These are phyloP conservation scores for Plodia interpunctella DNA, from an alignment of 1,140 invertebrate genomes.

Conservation along the genomic window DNA sequence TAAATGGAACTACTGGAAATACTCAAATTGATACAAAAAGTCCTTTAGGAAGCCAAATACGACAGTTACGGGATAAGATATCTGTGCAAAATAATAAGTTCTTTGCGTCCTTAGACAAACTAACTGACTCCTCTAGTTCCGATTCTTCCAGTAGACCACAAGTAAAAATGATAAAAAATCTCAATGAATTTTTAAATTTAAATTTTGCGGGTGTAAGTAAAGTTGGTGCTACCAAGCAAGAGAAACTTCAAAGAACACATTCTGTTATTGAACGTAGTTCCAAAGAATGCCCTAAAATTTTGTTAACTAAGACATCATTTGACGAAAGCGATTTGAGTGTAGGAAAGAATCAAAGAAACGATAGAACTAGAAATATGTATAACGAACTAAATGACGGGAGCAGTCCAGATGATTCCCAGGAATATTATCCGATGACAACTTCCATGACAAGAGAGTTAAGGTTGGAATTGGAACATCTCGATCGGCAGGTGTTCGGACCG, in stretches of 20 bases:
- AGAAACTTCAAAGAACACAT: slow-evolving; percentile 53
- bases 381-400: slow-evolving; percentile 77
- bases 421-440: slow-evolving; percentile 91
- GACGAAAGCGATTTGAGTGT: slow-evolving; percentile 55
- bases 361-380: slow-evolving; percentile 34
- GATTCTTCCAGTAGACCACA: slow-evolving; percentile 49
- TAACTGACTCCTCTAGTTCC: slow-evolving; percentile 47
- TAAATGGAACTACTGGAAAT: slow-evolving; percentile 41
- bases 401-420: slow-evolving; percentile 87
- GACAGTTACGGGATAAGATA: slow-evolving; percentile 64
- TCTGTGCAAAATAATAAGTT: slow-evolving; percentile 72
- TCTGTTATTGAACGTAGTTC: slow-evolving; percentile 43
- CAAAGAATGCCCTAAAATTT: slow-evolving; percentile 57
- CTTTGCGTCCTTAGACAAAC: slow-evolving; percentile 77
- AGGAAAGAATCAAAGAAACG: slow-evolving; percentile 44
- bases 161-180: slow-evolving; percentile 85
- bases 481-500: slow-evolving; percentile 85
- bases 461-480: slow-evolving; percentile 88
- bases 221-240: slow-evolving; percentile 54
- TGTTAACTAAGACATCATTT: slow-evolving; percentile 52
- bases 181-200: slow-evolving; percentile 89
- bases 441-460: slow-evolving; percentile 89
- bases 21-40: slow-evolving; percentile 41
- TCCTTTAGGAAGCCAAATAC: slow-evolving; percentile 64
- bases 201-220: slow-evolving; percentile 85